Percentiles rank a stretch among this genome's conserved stretches.
These are phyloP conservation scores for Fragum fragum DNA, from an alignment of 2,888 invertebrate species.

Conservation along the genomic window DNA sequence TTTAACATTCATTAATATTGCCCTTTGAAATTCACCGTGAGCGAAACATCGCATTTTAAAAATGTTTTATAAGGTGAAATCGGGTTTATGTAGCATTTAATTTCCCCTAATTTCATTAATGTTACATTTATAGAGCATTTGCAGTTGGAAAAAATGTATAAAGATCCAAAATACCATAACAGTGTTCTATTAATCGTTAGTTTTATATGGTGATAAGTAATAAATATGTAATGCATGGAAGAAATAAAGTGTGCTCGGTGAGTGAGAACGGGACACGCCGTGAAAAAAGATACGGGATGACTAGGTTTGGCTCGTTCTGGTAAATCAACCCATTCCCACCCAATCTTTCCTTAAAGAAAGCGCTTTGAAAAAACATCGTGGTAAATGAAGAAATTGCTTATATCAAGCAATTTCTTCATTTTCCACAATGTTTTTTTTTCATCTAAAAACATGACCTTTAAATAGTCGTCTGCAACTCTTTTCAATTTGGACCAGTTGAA, in stretches of 20 bases:
- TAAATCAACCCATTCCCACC: too few species aligned
- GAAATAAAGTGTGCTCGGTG: constrained; percentile 15
- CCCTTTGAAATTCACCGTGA: background rate
- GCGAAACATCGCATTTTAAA: background rate
- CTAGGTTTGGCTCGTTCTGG: too few species aligned
- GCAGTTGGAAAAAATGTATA: constrained; percentile 11
- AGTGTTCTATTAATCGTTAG: constrained; percentile 31
- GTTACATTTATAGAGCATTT: constrained; percentile 18
- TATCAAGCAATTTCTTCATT: too few species aligned
- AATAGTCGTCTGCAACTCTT: too few species aligned
- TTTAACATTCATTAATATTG: constrained; percentile 17
- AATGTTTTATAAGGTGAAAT: constrained; percentile 12
- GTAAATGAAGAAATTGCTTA: too few species aligned
- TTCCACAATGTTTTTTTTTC: too few species aligned
- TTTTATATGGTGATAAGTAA: constrained; percentile 31
- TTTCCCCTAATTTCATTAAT: constrained; percentile 23
- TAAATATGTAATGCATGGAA: constrained; percentile 29
- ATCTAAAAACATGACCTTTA: too few species aligned
- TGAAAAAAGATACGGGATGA: too few species aligned
- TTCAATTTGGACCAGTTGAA: too few species aligned
- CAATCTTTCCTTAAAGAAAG: too few species aligned
- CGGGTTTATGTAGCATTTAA: constrained; percentile 8
- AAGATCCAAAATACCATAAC: constrained; percentile 36
- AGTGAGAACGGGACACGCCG: background rate
- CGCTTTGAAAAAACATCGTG: too few species aligned